Conservation (phyloP, 2,888 invertebrate genomes). For the Antheraea yamamai region DNA sequence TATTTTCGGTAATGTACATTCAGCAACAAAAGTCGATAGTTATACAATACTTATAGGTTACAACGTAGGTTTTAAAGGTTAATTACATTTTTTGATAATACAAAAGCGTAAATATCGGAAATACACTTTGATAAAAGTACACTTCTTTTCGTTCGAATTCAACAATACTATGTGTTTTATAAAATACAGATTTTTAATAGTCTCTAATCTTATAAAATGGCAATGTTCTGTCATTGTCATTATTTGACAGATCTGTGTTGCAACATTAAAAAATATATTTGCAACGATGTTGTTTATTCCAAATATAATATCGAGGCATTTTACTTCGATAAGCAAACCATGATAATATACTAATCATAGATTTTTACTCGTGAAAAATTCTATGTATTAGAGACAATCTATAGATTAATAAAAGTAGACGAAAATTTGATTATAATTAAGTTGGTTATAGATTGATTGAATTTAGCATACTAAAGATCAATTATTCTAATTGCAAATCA, state of each 20-base stretch:
- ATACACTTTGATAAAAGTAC: neutral
- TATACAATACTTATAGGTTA: neutral
- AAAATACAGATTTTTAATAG: neutral
- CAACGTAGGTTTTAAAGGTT: neutral
- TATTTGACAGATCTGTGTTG: neutral
- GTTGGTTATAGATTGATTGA: too few species aligned
- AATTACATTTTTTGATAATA: neutral
- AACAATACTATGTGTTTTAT: neutral
- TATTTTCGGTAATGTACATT: neutral
- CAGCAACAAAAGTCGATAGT: neutral
- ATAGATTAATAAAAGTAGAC: neutral
- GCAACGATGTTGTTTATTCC: neutral
- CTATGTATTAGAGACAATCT: neutral
- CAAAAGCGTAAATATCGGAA: neutral
- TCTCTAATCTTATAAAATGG: neutral
- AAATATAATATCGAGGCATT: neutral
- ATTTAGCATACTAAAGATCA: too few species aligned
- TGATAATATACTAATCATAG: neutral
- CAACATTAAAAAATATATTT: neutral
- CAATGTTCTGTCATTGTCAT: neutral
- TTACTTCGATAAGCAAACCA: neutral
- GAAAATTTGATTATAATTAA: too few species aligned
- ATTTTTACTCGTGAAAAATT: constrained; percentile 1
- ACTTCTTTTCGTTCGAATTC: neutral
- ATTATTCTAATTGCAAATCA: too few species aligned